phyloP scores from a whole-genome alignment of 2,888 invertebrate species.

The Tiliacea citrago region DNA sequence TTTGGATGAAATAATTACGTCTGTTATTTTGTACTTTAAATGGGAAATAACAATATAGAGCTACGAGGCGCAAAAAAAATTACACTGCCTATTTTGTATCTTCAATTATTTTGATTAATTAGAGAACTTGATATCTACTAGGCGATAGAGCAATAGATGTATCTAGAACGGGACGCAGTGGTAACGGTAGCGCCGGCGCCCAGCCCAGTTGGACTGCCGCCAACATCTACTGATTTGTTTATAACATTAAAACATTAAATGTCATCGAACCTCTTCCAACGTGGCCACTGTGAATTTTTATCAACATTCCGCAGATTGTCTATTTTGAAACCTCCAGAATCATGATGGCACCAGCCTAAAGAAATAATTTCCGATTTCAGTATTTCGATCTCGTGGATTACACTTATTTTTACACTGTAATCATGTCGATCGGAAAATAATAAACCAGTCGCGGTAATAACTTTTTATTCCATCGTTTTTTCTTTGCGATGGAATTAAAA shows the following conservation, averaged over 20 bases:
- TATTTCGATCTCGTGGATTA: conserved; percentile 28
- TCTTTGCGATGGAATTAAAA: conserved; percentile 27
- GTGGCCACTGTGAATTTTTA: conserved; percentile 49
- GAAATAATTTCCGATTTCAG: conserved; percentile 28
- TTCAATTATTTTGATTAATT: conserved; percentile 30
- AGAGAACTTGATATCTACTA: conserved; percentile 69
- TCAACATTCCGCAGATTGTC: conserved; percentile 28
- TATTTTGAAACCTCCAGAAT: conserved; percentile 31
- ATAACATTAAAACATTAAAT: conserved; percentile 82
- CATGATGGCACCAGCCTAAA: conserved; percentile 2
- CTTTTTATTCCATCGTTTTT: conserved; percentile 35
- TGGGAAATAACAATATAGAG: neutral
- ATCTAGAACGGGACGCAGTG: conserved; percentile 76
- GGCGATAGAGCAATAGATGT: conserved; percentile 78
- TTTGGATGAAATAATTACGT: conserved; percentile 28
- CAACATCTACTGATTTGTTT: conserved; percentile 87
- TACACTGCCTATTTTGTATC: neutral
- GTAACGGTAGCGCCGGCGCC: conserved; percentile 84
- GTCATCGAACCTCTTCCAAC: conserved; percentile 61
- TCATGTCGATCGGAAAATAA: conserved; percentile 42
- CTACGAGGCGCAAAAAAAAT: neutral
- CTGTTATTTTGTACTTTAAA: neutral
- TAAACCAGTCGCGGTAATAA: conserved; percentile 38
- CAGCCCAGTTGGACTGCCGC: conserved; percentile 84
- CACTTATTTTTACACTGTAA: conserved; percentile 37